phyloP scores from a whole-genome alignment of 2,797 vertebrate species.

The Eulemur mongoz region DNA sequence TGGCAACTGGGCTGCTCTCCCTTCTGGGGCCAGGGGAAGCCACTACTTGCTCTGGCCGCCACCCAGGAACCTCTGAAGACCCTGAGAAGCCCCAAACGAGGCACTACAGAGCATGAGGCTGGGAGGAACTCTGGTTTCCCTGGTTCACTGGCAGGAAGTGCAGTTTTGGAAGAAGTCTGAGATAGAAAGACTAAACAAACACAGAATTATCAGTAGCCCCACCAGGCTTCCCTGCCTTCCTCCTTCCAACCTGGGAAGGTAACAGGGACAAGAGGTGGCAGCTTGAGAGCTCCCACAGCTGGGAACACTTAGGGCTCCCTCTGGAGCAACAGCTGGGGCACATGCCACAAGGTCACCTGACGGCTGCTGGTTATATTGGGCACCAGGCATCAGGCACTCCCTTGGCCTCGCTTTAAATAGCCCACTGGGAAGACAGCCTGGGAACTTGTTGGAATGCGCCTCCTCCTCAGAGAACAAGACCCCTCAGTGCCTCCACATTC shows the following conservation, averaged over 20 bases:
- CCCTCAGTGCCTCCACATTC: background rate
- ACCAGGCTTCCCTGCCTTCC: background rate
- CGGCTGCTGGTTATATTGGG: conserved; percentile 48
- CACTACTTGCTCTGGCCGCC: background rate
- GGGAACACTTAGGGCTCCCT: conserved; percentile 10
- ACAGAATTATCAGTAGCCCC: background rate
- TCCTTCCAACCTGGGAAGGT: background rate
- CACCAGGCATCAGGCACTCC: background rate
- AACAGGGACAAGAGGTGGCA: background rate
- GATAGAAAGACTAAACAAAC: background rate
- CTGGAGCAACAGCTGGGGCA: background rate
- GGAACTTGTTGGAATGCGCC: conserved; percentile 52
- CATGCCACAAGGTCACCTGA: conserved; percentile 50
- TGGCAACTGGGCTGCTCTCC: background rate
- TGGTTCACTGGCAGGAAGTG: background rate
- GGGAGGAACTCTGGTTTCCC: background rate
- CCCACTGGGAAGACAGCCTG: background rate
- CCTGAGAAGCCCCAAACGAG: background rate
- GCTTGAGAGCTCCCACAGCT: background rate
- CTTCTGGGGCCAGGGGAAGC: background rate
- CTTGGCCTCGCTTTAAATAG: conserved; percentile 74
- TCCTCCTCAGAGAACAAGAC: background rate
- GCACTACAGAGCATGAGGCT: accelerated
- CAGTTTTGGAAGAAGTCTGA: background rate
- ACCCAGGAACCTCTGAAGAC: background rate